These are phyloP conservation scores for Vanessa cardui DNA, from an alignment of 2,888 invertebrate genomes.

Conservation along the genomic window DNA sequence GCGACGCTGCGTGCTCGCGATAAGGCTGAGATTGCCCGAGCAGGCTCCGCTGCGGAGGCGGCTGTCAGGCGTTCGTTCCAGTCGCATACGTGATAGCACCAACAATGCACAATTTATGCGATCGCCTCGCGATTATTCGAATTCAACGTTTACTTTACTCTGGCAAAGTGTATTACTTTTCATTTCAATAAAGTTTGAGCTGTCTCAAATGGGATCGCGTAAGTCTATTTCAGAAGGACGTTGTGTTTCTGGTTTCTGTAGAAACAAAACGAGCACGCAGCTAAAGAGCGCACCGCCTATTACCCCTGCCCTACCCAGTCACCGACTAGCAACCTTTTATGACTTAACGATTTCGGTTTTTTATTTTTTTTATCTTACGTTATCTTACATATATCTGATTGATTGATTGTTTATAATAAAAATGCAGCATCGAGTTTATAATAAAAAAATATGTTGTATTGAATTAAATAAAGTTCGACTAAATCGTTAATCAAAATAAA, in stretches of 20 bases:
- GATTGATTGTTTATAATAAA: too few species aligned
- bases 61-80: slow-evolving; percentile 84
- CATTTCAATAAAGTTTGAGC: neutral
- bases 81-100: slow-evolving; percentile 24
- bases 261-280: neutral
- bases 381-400: too few species aligned
- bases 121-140: slow-evolving; percentile 26
- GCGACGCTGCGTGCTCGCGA: neutral
- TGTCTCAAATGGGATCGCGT: neutral
- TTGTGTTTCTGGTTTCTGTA: neutral
- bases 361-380: too few species aligned
- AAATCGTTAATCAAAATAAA: too few species aligned
- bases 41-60: slow-evolving; percentile 86
- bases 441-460: too few species aligned
- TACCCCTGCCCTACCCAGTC: neutral
- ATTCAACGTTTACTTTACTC: slow-evolving; percentile 13
- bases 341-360: too few species aligned
- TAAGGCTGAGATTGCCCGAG: neutral
- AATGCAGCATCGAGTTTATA: too few species aligned
- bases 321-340: neutral
- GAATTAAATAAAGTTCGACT: too few species aligned
- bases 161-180: neutral
- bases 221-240: neutral
- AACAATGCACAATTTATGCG: slow-evolving; percentile 32
- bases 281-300: neutral